phyloP scores from a whole-genome alignment of 1,140 invertebrate genomes.

The Drosophila lini region DNA sequence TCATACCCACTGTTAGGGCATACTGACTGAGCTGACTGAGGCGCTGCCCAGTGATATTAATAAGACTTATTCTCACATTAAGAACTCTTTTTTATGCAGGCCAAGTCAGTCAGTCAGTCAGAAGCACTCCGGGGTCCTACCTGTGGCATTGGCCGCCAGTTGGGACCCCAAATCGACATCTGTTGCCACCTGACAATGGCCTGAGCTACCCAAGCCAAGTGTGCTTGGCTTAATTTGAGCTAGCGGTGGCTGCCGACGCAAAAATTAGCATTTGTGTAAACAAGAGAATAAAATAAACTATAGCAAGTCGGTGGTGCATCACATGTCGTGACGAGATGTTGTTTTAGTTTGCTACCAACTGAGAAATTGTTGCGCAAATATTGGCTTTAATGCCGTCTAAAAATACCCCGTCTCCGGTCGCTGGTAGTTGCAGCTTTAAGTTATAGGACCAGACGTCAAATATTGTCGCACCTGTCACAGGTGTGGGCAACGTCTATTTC shows the following conservation, averaged over 20 bases:
- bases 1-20: background rate
- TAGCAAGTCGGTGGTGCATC: conserved; percentile 37
- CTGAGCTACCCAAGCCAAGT: conserved; percentile 4
- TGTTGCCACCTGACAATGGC: conserved; percentile 18
- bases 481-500: conserved; percentile 45
- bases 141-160: background rate
- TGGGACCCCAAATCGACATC: conserved; percentile 8
- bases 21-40: background rate
- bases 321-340: conserved; percentile 54
- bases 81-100: conserved; percentile 13
- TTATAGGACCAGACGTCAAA: conserved; percentile 39
- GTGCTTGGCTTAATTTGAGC: conserved; percentile 11
- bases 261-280: conserved; percentile 65
- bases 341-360: conserved; percentile 24
- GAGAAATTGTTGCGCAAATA: conserved; percentile 58
- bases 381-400: conserved; percentile 45
- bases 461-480: conserved; percentile 56
- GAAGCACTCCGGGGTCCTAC: background rate
- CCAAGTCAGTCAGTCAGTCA: background rate
- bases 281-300: conserved; percentile 46
- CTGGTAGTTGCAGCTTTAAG: conserved; percentile 44
- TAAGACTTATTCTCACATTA: conserved; percentile 49
- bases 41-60: conserved; percentile 26
- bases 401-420: conserved; percentile 38
- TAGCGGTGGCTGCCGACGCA: conserved; percentile 12